phyloP scores from a whole-genome alignment of 2,888 invertebrate species.

The Dynastes hyllus region DNA sequence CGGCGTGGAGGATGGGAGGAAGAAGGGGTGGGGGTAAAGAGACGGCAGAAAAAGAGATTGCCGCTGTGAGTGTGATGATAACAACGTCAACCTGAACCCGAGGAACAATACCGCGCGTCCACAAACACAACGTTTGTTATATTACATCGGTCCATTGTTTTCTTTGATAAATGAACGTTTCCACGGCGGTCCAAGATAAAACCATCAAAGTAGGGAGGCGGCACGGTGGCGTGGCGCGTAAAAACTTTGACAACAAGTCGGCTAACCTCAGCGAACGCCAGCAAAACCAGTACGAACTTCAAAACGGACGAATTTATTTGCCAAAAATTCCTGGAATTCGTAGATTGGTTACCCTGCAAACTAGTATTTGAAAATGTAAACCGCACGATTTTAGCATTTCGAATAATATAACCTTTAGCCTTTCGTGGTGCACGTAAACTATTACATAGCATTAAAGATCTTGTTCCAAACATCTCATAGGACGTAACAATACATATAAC shows the following conservation, averaged over 20 bases:
- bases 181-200: conserved; percentile 65
- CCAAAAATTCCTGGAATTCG: conserved; percentile 46
- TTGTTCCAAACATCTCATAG: no score
- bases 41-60: conserved; percentile 40
- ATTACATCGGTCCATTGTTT: conserved; percentile 68
- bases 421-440: no score
- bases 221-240: background rate
- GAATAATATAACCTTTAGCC: no score
- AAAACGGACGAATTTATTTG: conserved; percentile 46
- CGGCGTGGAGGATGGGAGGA: background rate
- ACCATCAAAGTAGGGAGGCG: conserved; percentile 65
- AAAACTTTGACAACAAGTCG: conserved; percentile 59
- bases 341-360: background rate
- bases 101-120: conserved; percentile 51
- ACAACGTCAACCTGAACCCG: conserved; percentile 51
- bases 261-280: conserved; percentile 19
- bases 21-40: background rate
- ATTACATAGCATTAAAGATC: no score
- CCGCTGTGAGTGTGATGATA: conserved; percentile 46
- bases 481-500: no score
- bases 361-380: no score
- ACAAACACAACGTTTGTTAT: conserved; percentile 52
- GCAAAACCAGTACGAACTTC: conserved; percentile 42
- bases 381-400: no score
- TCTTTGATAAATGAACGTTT: conserved; percentile 69